Evolutionary conservation across 2,888 invertebrate species (phyloP), one percentile per base, ranked within the genome.

Genomic region (Hyles lineata): DNA sequence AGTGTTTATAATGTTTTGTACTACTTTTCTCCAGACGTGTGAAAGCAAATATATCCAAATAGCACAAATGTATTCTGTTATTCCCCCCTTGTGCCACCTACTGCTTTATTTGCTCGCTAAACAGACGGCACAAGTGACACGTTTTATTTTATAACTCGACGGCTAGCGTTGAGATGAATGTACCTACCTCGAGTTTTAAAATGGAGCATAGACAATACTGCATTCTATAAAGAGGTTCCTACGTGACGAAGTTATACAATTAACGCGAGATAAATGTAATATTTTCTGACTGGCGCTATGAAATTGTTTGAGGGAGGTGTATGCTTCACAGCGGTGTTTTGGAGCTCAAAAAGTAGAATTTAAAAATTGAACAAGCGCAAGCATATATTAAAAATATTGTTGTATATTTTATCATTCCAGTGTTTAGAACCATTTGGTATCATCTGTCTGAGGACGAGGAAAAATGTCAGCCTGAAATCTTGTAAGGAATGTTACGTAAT

Each of bases 111-210:
- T 60, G 60, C 60, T 25, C 60, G 60, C 60, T 29, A 60, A 15
- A 60, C 60, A 60, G 17, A 23, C 25, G 60, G 15, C 25, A 25
- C 55, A 60, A 17, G 25, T 60, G 60, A 60, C 60, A 60, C 60
- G 23, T 60, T 25, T 25, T 60, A 60, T 60, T 60, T 60, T 23
- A 60, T 25, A 60, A 60, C 25, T 60, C 60, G 25, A 17, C 60
- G 15, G 23, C 23, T 23, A 23, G 60, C 23, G 11, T 60, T 55
- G 19, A 55, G 19, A 17, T 55, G 55, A 55, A 25, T 25, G 25
- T 60, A 60, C 60, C 25, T 19, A 11, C 4, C 15, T 25, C 17
- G 5, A 25, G 11, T 17, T 60, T 60, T 23, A 25, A 60, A 25
- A 23, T 25, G 17, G 17, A 60, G 17, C 17, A 25, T 15, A 23